phyloP scores from a whole-genome alignment of 2,888 invertebrate genomes.

The Conistra vaccinii region DNA sequence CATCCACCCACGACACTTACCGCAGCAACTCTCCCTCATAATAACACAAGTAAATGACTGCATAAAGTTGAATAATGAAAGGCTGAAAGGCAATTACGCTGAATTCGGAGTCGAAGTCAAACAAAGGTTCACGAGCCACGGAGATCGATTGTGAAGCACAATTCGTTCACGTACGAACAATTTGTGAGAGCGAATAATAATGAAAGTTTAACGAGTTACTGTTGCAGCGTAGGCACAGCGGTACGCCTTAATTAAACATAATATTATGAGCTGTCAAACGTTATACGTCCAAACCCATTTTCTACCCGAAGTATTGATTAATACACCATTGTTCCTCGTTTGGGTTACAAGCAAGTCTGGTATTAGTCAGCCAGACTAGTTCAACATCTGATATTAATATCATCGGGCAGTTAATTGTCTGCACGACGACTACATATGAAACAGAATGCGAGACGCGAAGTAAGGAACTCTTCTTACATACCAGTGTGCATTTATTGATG shows the following conservation, averaged over 20 bases:
- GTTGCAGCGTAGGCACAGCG: constrained; percentile 77
- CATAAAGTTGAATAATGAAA: constrained; percentile 91
- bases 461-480: constrained; percentile 79
- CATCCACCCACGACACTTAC: constrained; percentile 89
- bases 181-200: constrained; percentile 88
- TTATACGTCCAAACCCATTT: constrained; percentile 72
- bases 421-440: constrained; percentile 72
- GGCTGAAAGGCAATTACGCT: constrained; percentile 90
- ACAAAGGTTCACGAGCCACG: constrained; percentile 86
- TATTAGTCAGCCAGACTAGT: constrained; percentile 70
- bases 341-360: constrained; percentile 73
- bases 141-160: constrained; percentile 88
- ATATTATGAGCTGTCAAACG: constrained; percentile 82
- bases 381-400: constrained; percentile 74
- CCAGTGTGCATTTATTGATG: constrained; percentile 83
- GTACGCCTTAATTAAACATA: constrained; percentile 86
- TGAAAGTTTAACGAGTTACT: constrained; percentile 89
- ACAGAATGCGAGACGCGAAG: constrained; percentile 77
- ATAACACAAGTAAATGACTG: constrained; percentile 90
- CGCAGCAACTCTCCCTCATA: constrained; percentile 87
- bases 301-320: constrained; percentile 72
- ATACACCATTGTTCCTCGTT: constrained; percentile 75
- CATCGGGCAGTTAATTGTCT: constrained; percentile 74
- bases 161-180: constrained; percentile 89
- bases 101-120: constrained; percentile 90